These are phyloP conservation scores for Physella acuta DNA, from an alignment of 1,140 invertebrate genomes.

Conservation along the genomic window DNA sequence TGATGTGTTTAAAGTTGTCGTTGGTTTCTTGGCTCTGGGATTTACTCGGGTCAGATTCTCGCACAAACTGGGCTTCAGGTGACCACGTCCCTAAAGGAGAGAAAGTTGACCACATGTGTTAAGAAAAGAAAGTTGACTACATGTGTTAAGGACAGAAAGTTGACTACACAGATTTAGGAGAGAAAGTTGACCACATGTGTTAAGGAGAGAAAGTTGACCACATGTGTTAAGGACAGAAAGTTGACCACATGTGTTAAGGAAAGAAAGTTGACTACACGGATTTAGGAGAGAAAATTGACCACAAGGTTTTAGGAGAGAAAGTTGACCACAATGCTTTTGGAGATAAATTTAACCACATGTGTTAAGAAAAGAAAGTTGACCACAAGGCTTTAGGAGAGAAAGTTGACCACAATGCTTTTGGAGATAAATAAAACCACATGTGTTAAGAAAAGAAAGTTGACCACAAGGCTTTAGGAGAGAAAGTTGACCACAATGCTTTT, in stretches of 20 bases:
- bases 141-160: not conserved
- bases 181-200: not conserved
- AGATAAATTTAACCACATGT: too few species aligned
- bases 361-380: conserved; percentile 1
- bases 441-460: not conserved
- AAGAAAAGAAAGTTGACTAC: too few species aligned
- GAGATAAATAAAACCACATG: not conserved
- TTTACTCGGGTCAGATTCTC: not conserved
- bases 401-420: not conserved
- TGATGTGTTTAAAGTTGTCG: too few species aligned
- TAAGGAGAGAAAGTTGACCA: conserved; percentile 4
- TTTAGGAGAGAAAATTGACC: not conserved
- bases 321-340: too few species aligned
- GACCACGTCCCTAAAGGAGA: not conserved
- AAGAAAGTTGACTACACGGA: not conserved
- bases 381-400: not conserved
- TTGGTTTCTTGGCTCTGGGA: not conserved
- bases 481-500: too few species aligned
- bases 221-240: conserved; percentile 14
- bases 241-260: not conserved
- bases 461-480: not conserved
- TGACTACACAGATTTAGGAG: not conserved
- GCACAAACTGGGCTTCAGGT: not conserved
- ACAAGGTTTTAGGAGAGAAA: not conserved
- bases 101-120: not conserved